Percentiles rank a stretch among this genome's conserved stretches.
phyloP scores from a whole-genome alignment of 2,113 vertebrate species.

The Eira barbara region DNA sequence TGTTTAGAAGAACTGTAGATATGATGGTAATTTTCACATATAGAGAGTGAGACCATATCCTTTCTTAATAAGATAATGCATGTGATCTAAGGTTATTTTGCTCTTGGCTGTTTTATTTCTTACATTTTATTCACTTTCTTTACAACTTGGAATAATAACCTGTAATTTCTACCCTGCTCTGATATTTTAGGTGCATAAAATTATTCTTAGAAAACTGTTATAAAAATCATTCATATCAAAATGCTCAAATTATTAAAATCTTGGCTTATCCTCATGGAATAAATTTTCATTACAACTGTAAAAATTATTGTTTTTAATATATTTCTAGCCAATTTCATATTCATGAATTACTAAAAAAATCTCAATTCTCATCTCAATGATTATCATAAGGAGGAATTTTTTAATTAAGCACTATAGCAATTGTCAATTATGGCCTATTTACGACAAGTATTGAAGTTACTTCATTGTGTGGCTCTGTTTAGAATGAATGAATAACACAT shows the following conservation, averaged over 20 bases:
- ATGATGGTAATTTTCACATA: neutral
- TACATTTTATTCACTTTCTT: neutral
- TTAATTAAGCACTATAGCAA: neutral
- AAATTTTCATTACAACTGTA: slow-evolving; percentile 1
- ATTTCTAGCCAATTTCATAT: neutral
- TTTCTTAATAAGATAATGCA: neutral
- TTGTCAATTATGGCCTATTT: slow-evolving; percentile 15
- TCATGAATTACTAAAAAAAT: neutral
- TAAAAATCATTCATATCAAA: neutral
- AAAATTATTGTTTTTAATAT: slow-evolving; percentile 47
- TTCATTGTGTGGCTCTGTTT: slow-evolving; percentile 13
- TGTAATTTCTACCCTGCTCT: neutral
- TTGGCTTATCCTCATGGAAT: neutral
- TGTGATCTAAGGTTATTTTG: neutral
- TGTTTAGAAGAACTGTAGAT: neutral
- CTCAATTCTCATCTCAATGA: neutral
- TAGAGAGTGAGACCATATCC: neutral
- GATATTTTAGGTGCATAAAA: neutral
- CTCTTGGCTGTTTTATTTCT: neutral
- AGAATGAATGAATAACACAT: slow-evolving; percentile 34
- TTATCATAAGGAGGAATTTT: neutral
- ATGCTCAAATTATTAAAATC: neutral
- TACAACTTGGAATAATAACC: neutral
- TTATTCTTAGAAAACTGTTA: neutral
- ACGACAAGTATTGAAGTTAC: slow-evolving; percentile 19